Conservation (phyloP, 2,113 vertebrate species). For the Synodontis membranacea region DNA sequence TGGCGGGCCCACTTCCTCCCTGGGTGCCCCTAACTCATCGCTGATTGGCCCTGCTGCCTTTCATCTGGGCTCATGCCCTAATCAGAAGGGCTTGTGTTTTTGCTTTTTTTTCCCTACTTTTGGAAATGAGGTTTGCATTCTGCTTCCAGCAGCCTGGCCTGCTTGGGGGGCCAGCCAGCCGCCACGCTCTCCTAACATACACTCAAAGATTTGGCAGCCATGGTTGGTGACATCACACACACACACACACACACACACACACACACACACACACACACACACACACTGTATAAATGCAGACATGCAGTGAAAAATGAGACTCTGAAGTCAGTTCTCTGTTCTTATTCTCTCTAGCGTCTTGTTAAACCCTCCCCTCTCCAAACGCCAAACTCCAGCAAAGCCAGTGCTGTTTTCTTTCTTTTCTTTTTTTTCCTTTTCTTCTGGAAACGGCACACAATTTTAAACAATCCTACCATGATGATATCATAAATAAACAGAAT, state of each 20-base stretch:
- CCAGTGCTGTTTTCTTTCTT: neutral
- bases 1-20: conserved; percentile 70
- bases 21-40: conserved; percentile 68
- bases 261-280: conserved; percentile 39
- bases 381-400: neutral
- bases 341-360: neutral
- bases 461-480: conserved; percentile 6
- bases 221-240: conserved; percentile 32
- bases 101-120: conserved; percentile 50
- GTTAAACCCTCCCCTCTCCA: neutral
- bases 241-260: conserved; percentile 31
- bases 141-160: conserved; percentile 50
- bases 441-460: neutral
- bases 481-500: conserved; percentile 29
- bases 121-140: conserved; percentile 57
- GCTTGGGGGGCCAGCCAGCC: conserved; percentile 38
- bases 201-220: conserved; percentile 34
- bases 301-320: conserved; percentile 42
- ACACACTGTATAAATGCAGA: conserved; percentile 15
- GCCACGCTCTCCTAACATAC: conserved; percentile 43
- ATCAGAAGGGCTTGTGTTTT: conserved; percentile 57
- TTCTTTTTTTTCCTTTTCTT: neutral
- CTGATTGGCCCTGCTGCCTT: conserved; percentile 66
- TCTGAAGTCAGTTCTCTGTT: conserved; percentile 34
- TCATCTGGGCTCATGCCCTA: conserved; percentile 64